These are phyloP conservation scores for Melanotaenia pygmaea DNA, from an alignment of 2,797 vertebrate species.

Conservation along the genomic window DNA sequence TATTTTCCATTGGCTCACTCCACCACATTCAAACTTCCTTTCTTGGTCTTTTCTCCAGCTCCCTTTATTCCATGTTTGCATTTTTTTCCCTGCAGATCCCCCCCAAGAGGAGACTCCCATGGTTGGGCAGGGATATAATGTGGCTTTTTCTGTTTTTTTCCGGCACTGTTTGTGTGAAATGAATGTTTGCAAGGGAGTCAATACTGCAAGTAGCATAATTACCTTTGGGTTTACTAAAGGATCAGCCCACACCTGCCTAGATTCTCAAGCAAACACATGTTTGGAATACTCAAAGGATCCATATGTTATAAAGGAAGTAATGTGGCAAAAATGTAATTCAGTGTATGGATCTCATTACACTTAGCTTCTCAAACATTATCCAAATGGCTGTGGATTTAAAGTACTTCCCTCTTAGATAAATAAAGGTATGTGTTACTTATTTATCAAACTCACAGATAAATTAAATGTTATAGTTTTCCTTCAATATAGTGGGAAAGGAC, in stretches of 20 bases:
- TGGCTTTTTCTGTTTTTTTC: constrained; percentile 40
- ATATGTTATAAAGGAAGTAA: constrained; percentile 38
- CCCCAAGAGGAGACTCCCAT: constrained; percentile 42
- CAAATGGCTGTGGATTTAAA: constrained; percentile 15
- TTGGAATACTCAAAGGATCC: constrained; percentile 36
- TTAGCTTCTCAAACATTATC: constrained; percentile 2
- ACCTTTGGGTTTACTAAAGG: constrained; percentile 67
- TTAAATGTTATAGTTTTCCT: constrained; percentile 15
- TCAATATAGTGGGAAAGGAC: background rate
- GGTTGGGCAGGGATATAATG: constrained; percentile 51
- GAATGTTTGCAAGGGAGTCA: constrained; percentile 48
- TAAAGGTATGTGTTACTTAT: background rate
- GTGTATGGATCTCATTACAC: background rate
- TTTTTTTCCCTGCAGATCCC: constrained; percentile 30
- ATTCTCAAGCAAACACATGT: constrained; percentile 49
- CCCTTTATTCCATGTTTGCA: constrained; percentile 53
- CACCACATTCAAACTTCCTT: constrained; percentile 62
- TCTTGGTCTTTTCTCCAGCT: constrained; percentile 52
- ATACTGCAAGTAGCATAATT: constrained; percentile 74
- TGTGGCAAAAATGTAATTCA: constrained; percentile 2
- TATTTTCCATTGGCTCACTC: constrained; percentile 55
- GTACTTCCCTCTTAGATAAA: background rate
- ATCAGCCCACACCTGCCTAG: constrained; percentile 69
- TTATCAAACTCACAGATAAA: constrained; percentile 2
- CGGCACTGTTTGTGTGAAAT: constrained; percentile 34